These are phyloP conservation scores for Ganaspis brasiliensis DNA, from an alignment of 2,888 invertebrate species.

Conservation along the genomic window DNA sequence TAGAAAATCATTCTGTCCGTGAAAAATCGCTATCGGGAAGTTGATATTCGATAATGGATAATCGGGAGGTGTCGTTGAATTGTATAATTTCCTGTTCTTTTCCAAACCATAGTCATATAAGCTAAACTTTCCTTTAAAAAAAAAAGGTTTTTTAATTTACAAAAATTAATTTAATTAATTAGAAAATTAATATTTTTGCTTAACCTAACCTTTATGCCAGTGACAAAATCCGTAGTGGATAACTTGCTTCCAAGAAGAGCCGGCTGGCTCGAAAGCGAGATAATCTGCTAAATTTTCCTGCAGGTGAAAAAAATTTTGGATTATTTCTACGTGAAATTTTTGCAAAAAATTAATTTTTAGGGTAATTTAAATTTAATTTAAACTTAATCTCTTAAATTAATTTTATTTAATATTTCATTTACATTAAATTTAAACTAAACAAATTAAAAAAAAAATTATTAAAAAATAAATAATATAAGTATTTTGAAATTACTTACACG, in stretches of 20 bases:
- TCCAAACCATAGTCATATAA: slow-evolving; percentile 75
- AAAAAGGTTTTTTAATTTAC: too few species aligned
- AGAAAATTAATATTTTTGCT: too few species aligned
- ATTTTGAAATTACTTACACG: neutral
- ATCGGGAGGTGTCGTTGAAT: slow-evolving; percentile 75
- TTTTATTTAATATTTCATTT: neutral
- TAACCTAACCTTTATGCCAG: slow-evolving; percentile 12
- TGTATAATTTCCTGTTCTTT: slow-evolving; percentile 73
- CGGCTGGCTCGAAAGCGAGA: slow-evolving; percentile 44
- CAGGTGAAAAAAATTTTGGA: too few species aligned
- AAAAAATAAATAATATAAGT: too few species aligned
- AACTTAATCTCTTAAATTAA: too few species aligned
- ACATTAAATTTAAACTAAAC: neutral
- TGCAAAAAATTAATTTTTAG: too few species aligned
- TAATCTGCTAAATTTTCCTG: slow-evolving; percentile 30
- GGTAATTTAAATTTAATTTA: too few species aligned
- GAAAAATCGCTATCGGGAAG: slow-evolving; percentile 81
- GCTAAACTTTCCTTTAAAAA: slow-evolving; percentile 33
- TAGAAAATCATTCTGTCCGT: slow-evolving; percentile 82
- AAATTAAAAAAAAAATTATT: neutral
- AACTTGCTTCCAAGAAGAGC: slow-evolving; percentile 48
- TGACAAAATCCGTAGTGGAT: neutral
- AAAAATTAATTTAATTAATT: too few species aligned
- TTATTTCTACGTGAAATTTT: too few species aligned
- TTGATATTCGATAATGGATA: slow-evolving; percentile 80